Conservation (phyloP, 2,113 vertebrate genomes). For the Gopherus evgoodei region DNA sequence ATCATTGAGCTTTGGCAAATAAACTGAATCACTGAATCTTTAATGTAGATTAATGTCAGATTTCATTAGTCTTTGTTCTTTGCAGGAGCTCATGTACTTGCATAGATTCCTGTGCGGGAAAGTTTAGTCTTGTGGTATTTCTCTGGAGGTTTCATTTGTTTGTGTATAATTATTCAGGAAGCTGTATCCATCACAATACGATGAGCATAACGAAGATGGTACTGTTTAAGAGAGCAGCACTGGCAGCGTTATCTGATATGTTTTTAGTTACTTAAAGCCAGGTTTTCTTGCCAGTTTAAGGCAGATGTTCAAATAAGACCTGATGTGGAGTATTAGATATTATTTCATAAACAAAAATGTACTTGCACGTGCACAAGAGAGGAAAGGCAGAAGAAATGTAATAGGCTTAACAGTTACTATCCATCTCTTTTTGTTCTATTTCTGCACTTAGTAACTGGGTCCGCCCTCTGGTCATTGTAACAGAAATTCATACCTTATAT, state of each 20-base stretch:
- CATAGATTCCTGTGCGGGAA: conserved; percentile 1
- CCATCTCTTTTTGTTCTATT: neutral
- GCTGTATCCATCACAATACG: conserved; percentile 3
- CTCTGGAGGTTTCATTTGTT: conserved; percentile 38
- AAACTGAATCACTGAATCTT: conserved; percentile 70
- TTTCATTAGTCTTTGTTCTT: conserved; percentile 75
- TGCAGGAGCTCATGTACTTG: neutral
- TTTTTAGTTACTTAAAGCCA: neutral
- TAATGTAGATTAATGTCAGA: conserved; percentile 70
- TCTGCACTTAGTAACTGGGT: neutral
- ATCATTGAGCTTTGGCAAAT: conserved; percentile 69
- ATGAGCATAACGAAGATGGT: neutral
- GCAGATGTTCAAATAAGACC: neutral
- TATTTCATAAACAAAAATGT: neutral
- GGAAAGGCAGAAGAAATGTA: neutral
- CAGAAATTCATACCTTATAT: neutral
- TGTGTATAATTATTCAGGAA: neutral
- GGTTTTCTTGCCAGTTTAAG: neutral
- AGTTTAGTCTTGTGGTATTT: neutral
- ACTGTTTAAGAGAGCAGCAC: neutral
- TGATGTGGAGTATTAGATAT: neutral
- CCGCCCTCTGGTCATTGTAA: neutral
- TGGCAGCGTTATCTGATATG: neutral
- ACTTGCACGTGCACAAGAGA: neutral
- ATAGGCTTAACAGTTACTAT: neutral